phyloP scores from a whole-genome alignment of 2,888 invertebrate genomes.

The Podotricha telesiphe region DNA sequence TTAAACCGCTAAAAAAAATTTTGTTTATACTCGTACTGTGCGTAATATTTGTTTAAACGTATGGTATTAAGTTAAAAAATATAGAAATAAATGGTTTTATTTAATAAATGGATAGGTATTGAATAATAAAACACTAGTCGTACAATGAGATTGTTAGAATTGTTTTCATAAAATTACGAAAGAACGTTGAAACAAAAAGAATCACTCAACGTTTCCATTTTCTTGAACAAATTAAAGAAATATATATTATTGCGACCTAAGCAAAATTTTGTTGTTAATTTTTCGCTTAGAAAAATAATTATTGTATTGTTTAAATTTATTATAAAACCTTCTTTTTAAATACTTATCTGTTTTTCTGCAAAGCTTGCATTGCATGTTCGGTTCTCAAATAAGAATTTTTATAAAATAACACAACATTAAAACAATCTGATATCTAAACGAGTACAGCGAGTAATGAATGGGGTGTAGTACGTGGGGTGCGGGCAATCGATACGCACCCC shows the following conservation, averaged over 20 bases:
- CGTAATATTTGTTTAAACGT: no score
- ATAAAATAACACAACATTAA: slow-evolving; percentile 47
- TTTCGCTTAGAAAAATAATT: neutral
- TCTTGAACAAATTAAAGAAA: neutral
- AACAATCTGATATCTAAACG: slow-evolving; percentile 58
- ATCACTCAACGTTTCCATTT: neutral
- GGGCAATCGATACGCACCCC: slow-evolving; percentile 79
- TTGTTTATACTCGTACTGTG: no score
- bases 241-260: neutral
- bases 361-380: slow-evolving; percentile 22
- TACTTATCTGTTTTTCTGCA: neutral
- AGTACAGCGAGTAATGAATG: slow-evolving; percentile 70
- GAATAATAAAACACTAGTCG: no score
- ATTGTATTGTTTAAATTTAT: neutral
- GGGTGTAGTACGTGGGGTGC: slow-evolving; percentile 59
- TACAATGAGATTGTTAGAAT: neutral
- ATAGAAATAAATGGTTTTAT: no score
- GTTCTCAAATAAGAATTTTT: slow-evolving; percentile 31
- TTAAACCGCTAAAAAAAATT: no score
- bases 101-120: no score
- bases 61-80: no score
- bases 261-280: neutral
- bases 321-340: neutral
- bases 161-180: neutral
- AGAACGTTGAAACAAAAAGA: no score